Evolutionary conservation across 2,888 invertebrate genomes (phyloP).

Genomic region (Syritta pipiens): DNA sequence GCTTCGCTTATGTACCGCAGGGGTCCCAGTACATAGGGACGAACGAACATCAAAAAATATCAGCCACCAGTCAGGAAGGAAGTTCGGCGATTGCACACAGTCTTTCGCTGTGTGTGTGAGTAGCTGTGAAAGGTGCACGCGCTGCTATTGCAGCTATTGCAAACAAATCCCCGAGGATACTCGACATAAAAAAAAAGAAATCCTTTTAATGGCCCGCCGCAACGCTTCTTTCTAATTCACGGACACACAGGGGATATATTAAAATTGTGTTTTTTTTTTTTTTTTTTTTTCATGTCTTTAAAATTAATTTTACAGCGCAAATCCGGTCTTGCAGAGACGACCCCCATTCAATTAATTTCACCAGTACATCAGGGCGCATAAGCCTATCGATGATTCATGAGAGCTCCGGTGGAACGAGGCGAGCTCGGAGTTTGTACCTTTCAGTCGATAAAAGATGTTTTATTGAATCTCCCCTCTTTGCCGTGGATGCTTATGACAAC

Average conservation of each 20-base stretch:
- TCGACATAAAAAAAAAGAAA: conserved; percentile 1
- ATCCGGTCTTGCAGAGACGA: conserved; percentile 30
- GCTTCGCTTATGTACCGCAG: not conserved
- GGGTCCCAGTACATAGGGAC: not conserved
- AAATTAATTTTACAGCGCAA: conserved; percentile 28
- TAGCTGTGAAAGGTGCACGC: conserved; percentile 35
- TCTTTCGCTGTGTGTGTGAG: too few species aligned
- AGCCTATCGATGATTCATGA: conserved; percentile 34
- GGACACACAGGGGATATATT: not conserved
- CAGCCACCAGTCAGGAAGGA: conserved; percentile 44
- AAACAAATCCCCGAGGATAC: conserved; percentile 15
- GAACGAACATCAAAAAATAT: not conserved
- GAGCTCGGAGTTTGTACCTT: not conserved
- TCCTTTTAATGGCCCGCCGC: conserved; percentile 27
- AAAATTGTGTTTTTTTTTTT: not conserved
- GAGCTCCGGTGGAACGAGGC: too few species aligned
- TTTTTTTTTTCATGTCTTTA: not conserved
- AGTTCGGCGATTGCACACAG: conserved; percentile 30
- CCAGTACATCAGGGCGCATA: not conserved
- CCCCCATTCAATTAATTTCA: conserved; percentile 30
- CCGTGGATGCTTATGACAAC: conserved; percentile 31
- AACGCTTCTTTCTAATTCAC: conserved; percentile 11
- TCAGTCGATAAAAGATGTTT: conserved; percentile 38
- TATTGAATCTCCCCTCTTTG: conserved; percentile 4
- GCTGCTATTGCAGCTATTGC: conserved; percentile 23